Base-by-base conservation (phyloP, 2,888 invertebrate species). In the Deladenus siricidicola region DNA sequence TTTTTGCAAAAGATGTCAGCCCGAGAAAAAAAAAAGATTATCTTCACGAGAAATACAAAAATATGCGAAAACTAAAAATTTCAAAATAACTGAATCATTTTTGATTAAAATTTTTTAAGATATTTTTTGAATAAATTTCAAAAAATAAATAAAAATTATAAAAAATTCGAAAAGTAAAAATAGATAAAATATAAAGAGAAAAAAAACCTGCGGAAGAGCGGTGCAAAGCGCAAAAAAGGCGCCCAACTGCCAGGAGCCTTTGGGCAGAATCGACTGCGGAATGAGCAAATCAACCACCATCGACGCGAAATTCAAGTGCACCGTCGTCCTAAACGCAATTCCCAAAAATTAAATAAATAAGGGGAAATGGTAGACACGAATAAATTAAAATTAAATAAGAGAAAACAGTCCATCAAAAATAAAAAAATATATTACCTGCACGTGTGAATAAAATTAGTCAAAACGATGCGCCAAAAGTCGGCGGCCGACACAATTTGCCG, bases 261-360 rank as follows among this genome's bases (percentile, higher is more conserved):
- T 71, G 2, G 76, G 66, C 28, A 78, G 56, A 44, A 74, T 64
- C 3, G 53, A 53, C 55, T 74, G 72, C 0, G 78, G 71, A 39
- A 78, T 69, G n/a, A 78, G 63, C 17, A 75, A 50, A 52, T 78
- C 78, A 3, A 75, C 75, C 19, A 74, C 68, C 26, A 79, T 78
- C n/a, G 78, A 73, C 1, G 78, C 78, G 44, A 78, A 78, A 63
- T 78, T 78, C 62, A 78, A 53, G 47, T 76, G 76, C 4, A 72
- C 69, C n/a, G n/a, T n/a, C n/a, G n/a, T n/a, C n/a, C n/a, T n/a
- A n/a, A n/a, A n/a, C n/a, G n/a, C n/a, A n/a, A n/a, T n/a, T n/a
- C n/a, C n/a, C n/a, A n/a, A n/a, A n/a, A n/a, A n/a, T n/a, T n/a
- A n/a, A n/a, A n/a, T n/a, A n/a, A n/a, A n/a, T n/a, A n/a, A n/a